Percentiles rank a stretch among this genome's conserved stretches.
These are phyloP conservation scores for Muscidifurax raptorellus DNA, from an alignment of 1,140 invertebrate genomes.

Conservation along the genomic window DNA sequence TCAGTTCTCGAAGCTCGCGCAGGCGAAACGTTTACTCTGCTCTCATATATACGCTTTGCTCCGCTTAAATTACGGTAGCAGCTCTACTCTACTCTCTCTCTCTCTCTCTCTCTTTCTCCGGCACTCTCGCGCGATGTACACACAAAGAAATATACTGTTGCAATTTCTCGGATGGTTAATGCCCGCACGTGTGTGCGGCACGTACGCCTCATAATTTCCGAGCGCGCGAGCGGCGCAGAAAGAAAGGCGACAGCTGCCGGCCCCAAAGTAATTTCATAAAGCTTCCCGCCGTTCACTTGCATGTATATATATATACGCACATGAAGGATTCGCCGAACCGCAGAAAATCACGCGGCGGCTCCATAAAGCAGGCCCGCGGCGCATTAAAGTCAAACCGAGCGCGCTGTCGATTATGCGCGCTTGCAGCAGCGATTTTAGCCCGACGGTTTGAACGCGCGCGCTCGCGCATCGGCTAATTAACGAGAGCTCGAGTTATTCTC, in stretches of 20 bases:
- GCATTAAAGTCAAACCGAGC: constrained; percentile 31
- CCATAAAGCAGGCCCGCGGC: constrained; percentile 30
- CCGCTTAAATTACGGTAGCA: constrained; percentile 26
- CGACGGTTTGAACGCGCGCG: constrained; percentile 23
- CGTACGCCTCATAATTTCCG: constrained; percentile 37
- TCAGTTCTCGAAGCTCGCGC: constrained; percentile 4
- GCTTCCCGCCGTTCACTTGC: background rate
- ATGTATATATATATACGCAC: background rate
- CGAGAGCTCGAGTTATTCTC: constrained; percentile 40
- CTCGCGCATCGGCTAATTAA: constrained; percentile 48
- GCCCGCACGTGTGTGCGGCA: constrained; percentile 6
- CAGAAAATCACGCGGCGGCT: background rate
- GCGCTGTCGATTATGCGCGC: constrained; percentile 30
- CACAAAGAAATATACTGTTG: constrained; percentile 42
- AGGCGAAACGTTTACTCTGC: constrained; percentile 34
- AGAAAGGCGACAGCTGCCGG: constrained; percentile 33
- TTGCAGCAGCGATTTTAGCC: background rate
- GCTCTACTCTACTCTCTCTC: background rate
- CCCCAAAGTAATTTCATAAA: constrained; percentile 28
- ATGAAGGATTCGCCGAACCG: background rate
- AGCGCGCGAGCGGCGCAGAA: background rate
- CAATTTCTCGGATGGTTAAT: constrained; percentile 52
- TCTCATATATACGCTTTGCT: background rate
- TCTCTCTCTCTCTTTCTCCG: background rate
- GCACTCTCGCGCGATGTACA: background rate